phyloP scores from a whole-genome alignment of 2,113 vertebrate species.

The Hyperopisus bebe region DNA sequence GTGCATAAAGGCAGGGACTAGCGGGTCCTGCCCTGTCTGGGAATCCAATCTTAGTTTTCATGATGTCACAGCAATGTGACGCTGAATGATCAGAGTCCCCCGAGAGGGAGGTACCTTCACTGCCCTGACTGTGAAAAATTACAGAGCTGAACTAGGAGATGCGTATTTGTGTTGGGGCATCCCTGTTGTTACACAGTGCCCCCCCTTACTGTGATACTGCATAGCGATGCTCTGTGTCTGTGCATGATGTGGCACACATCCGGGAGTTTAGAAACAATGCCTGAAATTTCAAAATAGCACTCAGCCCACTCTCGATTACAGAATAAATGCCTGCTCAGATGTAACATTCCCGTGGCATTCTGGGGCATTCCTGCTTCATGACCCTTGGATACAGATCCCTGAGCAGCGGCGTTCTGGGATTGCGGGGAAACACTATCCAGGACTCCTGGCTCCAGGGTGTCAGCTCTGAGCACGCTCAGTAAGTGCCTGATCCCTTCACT shows the following conservation, averaged over 20 bases:
- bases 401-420: neutral
- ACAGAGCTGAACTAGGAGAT: neutral
- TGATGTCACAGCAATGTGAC: no score
- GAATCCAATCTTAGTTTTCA: no score
- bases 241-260: neutral
- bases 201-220: neutral
- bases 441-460: neutral
- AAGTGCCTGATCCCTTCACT: neutral
- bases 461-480: neutral
- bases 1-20: no score
- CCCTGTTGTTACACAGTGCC: neutral
- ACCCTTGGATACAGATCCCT: neutral
- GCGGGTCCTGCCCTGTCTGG: no score
- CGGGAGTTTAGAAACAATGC: neutral
- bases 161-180: neutral
- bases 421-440: neutral
- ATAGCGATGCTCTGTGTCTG: neutral
- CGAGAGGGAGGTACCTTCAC: neutral
- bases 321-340: neutral
- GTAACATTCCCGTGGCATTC: neutral
- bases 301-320: neutral
- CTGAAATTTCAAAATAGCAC: neutral
- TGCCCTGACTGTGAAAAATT: neutral
- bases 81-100: neutral
- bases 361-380: neutral